Percentiles rank a stretch among this genome's conserved stretches.
Conservation (phyloP, 2,888 invertebrate species). For the Pomacea canaliculata region DNA sequence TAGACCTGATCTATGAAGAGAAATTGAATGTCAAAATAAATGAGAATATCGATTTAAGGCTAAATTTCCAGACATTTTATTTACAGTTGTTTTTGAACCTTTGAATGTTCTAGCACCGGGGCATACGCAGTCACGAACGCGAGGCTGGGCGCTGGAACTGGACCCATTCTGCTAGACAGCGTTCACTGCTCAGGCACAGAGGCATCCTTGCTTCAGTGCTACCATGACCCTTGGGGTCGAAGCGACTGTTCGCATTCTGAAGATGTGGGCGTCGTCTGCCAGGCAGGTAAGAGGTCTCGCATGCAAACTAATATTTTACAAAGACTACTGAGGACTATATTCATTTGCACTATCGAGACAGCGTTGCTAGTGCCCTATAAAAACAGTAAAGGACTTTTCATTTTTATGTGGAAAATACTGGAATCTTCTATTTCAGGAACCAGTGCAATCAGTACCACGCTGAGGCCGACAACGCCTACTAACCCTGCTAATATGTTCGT, state of each 20-base stretch:
- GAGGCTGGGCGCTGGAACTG: constrained; percentile 21
- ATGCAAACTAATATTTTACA: too few relatives aligned
- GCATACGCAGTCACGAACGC: constrained; percentile 14
- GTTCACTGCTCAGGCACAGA: constrained; percentile 76
- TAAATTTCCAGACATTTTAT: too few relatives aligned
- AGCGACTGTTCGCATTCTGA: constrained; percentile 42
- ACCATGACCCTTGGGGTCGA: constrained; percentile 36
- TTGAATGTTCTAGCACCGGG: constrained; percentile 12
- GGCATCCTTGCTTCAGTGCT: constrained; percentile 74
- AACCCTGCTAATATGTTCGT: constrained; percentile 1
- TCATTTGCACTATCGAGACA: too few relatives aligned
- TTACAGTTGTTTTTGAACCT: too few relatives aligned
- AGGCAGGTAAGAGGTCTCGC: constrained; percentile 9
- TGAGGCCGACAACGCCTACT: constrained; percentile 2
- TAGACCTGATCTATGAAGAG: too few relatives aligned
- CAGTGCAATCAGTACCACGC: not conserved
- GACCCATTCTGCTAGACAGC: constrained; percentile 39
- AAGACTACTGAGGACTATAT: too few relatives aligned
- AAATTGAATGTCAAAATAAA: too few relatives aligned
- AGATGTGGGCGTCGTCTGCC: constrained; percentile 48
- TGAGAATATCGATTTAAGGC: too few relatives aligned
- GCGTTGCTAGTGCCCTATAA: too few relatives aligned
- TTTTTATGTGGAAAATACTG: too few relatives aligned
- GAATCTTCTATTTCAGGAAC: too few relatives aligned
- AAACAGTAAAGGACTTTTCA: too few relatives aligned